Conservation (phyloP, 2,113 vertebrate species). For the Ellobius talpinus region DNA sequence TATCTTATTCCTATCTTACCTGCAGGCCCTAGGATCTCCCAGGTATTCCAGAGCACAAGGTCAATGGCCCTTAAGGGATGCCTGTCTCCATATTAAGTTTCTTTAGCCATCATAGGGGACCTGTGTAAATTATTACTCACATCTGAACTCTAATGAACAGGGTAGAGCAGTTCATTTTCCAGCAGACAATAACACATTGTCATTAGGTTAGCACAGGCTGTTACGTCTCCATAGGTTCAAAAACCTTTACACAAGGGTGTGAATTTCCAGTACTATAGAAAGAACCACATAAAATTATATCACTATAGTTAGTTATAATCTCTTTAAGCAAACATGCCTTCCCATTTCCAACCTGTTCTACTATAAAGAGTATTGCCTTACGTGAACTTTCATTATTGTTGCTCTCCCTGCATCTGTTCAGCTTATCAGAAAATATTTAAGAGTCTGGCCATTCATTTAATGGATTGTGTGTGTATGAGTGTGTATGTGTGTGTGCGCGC, state of each 20-base stretch:
- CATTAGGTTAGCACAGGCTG: too few relatives aligned
- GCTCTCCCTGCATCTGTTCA: not conserved
- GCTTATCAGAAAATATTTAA: not conserved
- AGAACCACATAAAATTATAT: not conserved
- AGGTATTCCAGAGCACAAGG: too few relatives aligned
- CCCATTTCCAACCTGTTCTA: not conserved
- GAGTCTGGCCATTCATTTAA: not conserved
- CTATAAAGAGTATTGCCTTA: not conserved
- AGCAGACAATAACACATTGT: too few relatives aligned
- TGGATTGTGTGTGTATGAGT: not conserved
- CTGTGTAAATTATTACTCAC: too few relatives aligned
- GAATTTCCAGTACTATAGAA: not conserved
- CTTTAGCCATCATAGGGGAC: too few relatives aligned
- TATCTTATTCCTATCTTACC: too few relatives aligned
- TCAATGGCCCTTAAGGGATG: too few relatives aligned
- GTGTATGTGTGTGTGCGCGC: accelerated
- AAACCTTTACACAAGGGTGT: not conserved
- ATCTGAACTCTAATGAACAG: too few relatives aligned
- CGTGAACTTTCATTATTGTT: not conserved
- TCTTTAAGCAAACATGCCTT: not conserved
- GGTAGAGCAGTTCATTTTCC: too few relatives aligned
- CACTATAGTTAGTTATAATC: not conserved
- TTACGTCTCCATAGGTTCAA: not conserved
- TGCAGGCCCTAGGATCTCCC: too few relatives aligned
- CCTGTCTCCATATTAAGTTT: too few relatives aligned